phyloP scores from a whole-genome alignment of 1,140 invertebrate genomes.

The Eupristina koningsbergeri region DNA sequence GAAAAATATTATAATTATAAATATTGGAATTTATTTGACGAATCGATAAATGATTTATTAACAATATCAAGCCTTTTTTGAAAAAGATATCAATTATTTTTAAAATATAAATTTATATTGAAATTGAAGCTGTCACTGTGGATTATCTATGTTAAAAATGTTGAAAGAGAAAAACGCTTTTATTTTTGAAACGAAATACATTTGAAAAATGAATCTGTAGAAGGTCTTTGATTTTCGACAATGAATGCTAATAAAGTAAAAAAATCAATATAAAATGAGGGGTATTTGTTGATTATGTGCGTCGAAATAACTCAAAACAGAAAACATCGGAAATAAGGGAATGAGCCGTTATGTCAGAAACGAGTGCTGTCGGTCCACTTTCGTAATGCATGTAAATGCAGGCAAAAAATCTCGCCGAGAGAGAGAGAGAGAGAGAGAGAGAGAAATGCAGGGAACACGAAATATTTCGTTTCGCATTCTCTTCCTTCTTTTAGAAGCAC shows the following conservation, averaged over 20 bases:
- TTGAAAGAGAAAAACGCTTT: too few relatives aligned
- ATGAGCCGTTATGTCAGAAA: not conserved
- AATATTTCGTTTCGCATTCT: not conserved
- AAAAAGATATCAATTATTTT: too few relatives aligned
- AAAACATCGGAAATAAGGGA: not conserved
- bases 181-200: too few relatives aligned
- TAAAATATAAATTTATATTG: too few relatives aligned
- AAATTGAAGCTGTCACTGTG: too few relatives aligned
- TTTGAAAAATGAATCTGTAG: not conserved
- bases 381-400: slow-evolving; percentile 8
- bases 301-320: not conserved
- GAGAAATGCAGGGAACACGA: not conserved
- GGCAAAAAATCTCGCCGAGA: not conserved
- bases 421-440: not conserved
- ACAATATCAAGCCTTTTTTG: too few relatives aligned
- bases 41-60: too few relatives aligned
- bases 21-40: too few relatives aligned
- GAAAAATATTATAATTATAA: too few relatives aligned
- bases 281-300: not conserved
- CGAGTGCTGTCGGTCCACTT: not conserved
- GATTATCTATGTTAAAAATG: too few relatives aligned
- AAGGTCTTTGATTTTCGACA: not conserved
- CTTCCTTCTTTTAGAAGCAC: not conserved
- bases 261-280: not conserved
- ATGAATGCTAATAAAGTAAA: not conserved